These are phyloP conservation scores for Odontamblyopus lacepedii DNA, from an alignment of 2,797 vertebrate genomes.

Conservation along the genomic window DNA sequence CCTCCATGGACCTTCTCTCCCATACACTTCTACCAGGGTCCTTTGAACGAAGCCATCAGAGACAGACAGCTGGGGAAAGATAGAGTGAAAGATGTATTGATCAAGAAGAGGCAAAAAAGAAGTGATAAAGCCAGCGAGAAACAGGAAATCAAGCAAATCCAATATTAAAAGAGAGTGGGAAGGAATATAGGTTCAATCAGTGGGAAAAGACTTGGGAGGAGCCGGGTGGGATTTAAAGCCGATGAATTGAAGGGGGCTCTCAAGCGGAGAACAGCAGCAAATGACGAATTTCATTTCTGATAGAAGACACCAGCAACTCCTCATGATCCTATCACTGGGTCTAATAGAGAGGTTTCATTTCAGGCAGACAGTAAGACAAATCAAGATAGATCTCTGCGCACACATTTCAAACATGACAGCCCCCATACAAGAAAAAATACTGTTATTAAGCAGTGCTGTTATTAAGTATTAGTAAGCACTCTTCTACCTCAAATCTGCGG, in stretches of 20 bases:
- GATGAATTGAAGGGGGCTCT: slow-evolving; percentile 36
- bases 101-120: slow-evolving; percentile 21
- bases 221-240: slow-evolving; percentile 24
- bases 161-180: slow-evolving; percentile 3
- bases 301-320: slow-evolving; percentile 20
- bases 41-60: slow-evolving; percentile 48
- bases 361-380: slow-evolving; percentile 31
- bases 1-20: slow-evolving; percentile 31
- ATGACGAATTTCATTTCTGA: slow-evolving; percentile 56
- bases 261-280: slow-evolving; percentile 36
- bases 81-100: slow-evolving; percentile 46
- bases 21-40: slow-evolving; percentile 31
- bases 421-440: not conserved
- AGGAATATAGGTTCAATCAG: slow-evolving; percentile 25
- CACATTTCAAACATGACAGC: slow-evolving; percentile 26
- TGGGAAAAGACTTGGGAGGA: slow-evolving; percentile 11
- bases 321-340: slow-evolving; percentile 32
- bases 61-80: slow-evolving; percentile 39
- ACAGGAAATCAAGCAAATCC: slow-evolving; percentile 28
- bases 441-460: too few relatives aligned
- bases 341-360: slow-evolving; percentile 54
- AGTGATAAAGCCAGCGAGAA: slow-evolving; percentile 21
- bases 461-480: too few relatives aligned
- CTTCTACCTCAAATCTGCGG: too few relatives aligned
- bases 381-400: slow-evolving; percentile 18